Evolutionary conservation across 2,113 vertebrate genomes (phyloP), one percentile per base, ranked within the genome.

Genomic region (Colaptes auratus): DNA sequence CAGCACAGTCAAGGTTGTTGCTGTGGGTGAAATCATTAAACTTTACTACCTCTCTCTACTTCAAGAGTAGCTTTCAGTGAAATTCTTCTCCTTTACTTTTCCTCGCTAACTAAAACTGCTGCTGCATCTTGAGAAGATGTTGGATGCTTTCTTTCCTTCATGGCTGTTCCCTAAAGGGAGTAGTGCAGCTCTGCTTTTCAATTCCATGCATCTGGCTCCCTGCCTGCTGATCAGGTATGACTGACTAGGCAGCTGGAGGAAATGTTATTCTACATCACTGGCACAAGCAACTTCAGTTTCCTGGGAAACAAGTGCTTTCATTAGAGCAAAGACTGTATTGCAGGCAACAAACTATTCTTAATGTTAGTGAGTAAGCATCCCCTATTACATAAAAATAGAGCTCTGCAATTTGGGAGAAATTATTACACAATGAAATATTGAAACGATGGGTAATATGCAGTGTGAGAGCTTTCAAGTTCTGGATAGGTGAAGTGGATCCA

Each of bases 291-390:
- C 71, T 92, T 60, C 6, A 71, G 97, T 98, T 98, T 97, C 96
- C 97, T 95, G 95, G 97, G 97, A 93, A 97, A 97, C 96, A 87
- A 95, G 83, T 94, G 90, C 66, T 85, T 98, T 93, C 82, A 69
- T 90, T 92, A 95, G 84, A 86, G 86, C 71, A 42, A 91, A 96
- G 69, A 44, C 67, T 94, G 76, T 82, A 94, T 65, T 95, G 92
- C 84, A 96, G 96, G 95, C 95, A 97, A 97, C 89, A 92, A 89
- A 89, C 91, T 98, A 94, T 98, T 98, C 97, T 97, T 97, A 84
- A 82, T 36, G 10, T 79, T 72, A 72, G 83, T 95, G 92, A 97
- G 86, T 96, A 97, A 97, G 96, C 96, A 97, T 96, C 93, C 92
- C 82, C 79, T 91, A 69, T 94, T 92, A 83, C 82, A 95, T 96